Conservation (phyloP, 2,797 vertebrate genomes). For the Aplochiton taeniatus region DNA sequence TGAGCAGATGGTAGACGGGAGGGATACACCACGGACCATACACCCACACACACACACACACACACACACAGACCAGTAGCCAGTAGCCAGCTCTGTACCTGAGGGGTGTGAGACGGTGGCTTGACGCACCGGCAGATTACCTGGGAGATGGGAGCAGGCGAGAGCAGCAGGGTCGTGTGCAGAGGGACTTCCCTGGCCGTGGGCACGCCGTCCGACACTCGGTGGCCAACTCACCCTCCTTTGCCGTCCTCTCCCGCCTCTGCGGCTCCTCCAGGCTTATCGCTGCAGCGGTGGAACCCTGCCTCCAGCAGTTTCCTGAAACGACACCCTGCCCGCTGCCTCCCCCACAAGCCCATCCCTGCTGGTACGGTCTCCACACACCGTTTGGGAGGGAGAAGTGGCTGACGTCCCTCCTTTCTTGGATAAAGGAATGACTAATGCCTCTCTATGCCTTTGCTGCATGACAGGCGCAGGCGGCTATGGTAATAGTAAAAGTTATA, state of each 20-base stretch:
- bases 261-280: too few species aligned
- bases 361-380: too few species aligned
- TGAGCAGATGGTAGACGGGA: conserved; percentile 31
- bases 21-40: background rate
- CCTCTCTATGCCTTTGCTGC: too few species aligned
- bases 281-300: too few species aligned
- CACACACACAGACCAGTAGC: conserved; percentile 8
- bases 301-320: too few species aligned
- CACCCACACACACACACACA: background rate
- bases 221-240: background rate
- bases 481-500: too few species aligned
- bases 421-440: too few species aligned
- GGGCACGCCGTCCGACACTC: background rate
- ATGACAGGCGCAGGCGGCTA: too few species aligned
- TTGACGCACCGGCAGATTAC: conserved; percentile 19
- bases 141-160: conserved; percentile 21
- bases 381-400: too few species aligned
- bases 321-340: too few species aligned
- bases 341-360: too few species aligned
- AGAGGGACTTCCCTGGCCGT: conserved; percentile 11
- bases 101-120: conserved; percentile 6
- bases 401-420: too few species aligned
- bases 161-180: conserved; percentile 16
- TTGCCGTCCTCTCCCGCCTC: background rate
- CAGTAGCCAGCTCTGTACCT: conserved; percentile 2